These are phyloP conservation scores for Lithophane leautieri DNA, from an alignment of 2,888 invertebrate genomes.

Conservation along the genomic window DNA sequence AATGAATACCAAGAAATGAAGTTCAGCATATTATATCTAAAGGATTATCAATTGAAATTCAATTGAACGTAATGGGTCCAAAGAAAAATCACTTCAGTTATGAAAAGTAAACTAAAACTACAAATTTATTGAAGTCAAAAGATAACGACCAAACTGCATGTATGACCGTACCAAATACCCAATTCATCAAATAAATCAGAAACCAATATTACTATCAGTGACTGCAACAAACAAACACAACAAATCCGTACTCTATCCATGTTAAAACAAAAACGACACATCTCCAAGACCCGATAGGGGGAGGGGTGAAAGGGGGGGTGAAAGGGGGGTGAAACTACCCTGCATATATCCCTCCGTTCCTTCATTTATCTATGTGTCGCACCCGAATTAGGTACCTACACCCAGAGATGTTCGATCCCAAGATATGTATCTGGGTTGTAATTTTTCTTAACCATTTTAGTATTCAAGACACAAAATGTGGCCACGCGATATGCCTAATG, in stretches of 20 bases:
- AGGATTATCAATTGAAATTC: not conserved
- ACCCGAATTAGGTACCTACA: slow-evolving; percentile 74
- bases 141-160: too few species aligned
- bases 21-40: not conserved
- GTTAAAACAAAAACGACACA: slow-evolving; percentile 71
- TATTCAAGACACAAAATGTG: slow-evolving; percentile 81
- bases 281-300: slow-evolving; percentile 70
- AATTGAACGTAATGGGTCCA: not conserved
- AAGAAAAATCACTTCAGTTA: not conserved
- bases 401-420: slow-evolving; percentile 79
- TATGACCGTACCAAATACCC: not conserved
- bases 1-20: not conserved
- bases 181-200: slow-evolving; percentile 25
- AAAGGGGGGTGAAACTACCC: slow-evolving; percentile 67
- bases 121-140: not conserved
- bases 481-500: slow-evolving; percentile 78
- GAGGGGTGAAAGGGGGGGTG: slow-evolving; percentile 60
- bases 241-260: slow-evolving; percentile 59
- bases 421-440: slow-evolving; percentile 84
- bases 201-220: slow-evolving; percentile 40
- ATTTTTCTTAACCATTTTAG: slow-evolving; percentile 83
- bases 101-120: not conserved
- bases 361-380: slow-evolving; percentile 79
- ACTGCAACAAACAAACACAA: slow-evolving; percentile 57
- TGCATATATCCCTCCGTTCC: slow-evolving; percentile 66